Conservation (phyloP, 1,140 invertebrate species). For the Hormaphis cornu region DNA sequence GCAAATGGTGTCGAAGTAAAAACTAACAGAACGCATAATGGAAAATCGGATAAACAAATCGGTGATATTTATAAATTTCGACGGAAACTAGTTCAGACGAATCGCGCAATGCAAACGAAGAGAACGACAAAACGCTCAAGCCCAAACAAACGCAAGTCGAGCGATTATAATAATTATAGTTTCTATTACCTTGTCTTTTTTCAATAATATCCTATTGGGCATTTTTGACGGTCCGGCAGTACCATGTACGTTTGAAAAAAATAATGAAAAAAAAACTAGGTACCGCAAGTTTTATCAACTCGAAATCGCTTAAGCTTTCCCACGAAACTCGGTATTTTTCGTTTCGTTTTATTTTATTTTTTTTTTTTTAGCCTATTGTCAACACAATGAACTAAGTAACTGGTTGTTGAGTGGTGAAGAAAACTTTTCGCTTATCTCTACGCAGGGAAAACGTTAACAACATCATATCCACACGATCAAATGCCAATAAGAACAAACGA, state of each 20-base stretch:
- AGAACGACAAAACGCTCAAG: not conserved
- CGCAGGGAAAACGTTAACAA: not conserved
- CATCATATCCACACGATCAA: not conserved
- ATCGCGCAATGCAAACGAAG: not conserved
- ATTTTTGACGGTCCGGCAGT: not conserved
- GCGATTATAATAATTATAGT: too few species aligned
- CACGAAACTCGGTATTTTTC: slow-evolving; percentile 18
- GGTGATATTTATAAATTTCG: too few species aligned
- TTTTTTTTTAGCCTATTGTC: too few species aligned
- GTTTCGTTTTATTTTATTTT: slow-evolving; percentile 24
- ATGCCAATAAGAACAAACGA: too few species aligned
- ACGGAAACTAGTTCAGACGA: too few species aligned
- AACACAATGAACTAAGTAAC: slow-evolving; percentile 21
- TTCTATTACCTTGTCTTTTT: slow-evolving; percentile 26
- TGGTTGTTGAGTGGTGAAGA: not conserved
- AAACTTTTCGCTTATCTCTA: not conserved
- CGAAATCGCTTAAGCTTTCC: not conserved
- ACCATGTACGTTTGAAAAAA: not conserved
- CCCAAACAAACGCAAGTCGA: slow-evolving; percentile 2
- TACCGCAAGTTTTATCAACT: not conserved
- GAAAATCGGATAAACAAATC: too few species aligned
- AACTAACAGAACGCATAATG: too few species aligned
- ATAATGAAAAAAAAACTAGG: not conserved
- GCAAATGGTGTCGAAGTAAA: too few species aligned
- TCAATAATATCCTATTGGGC: slow-evolving; percentile 22